Conservation (phyloP, 2,888 invertebrate species). For the Phaonia tiefii region DNA sequence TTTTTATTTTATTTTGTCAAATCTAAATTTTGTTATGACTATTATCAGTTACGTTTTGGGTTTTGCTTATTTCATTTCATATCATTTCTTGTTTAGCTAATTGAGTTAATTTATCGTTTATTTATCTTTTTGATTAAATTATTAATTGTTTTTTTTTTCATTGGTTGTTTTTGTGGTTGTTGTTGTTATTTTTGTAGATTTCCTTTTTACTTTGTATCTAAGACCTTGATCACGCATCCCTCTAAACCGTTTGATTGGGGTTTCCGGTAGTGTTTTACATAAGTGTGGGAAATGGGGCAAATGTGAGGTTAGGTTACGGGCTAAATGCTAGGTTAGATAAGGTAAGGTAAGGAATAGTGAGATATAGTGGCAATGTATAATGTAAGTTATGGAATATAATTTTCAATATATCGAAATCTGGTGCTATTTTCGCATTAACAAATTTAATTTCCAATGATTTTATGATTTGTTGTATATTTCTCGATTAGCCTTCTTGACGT, state of each 20-base stretch:
- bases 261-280: conserved; percentile 55
- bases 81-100: conserved; percentile 23
- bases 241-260: conserved; percentile 76
- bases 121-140: not conserved
- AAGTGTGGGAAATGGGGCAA: conserved; percentile 47
- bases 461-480: not conserved
- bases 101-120: not conserved
- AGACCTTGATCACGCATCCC: conserved; percentile 79
- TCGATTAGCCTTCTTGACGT: not conserved
- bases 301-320: not conserved
- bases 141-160: conserved; percentile 31
- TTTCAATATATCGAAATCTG: too few species aligned
- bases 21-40: too few species aligned
- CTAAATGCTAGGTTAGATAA: too few species aligned
- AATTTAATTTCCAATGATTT: conserved; percentile 8
- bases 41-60: not conserved
- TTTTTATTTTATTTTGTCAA: too few species aligned
- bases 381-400: too few species aligned
- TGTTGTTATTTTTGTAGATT: too few species aligned
- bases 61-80: conserved; percentile 13
- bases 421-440: conserved; percentile 23
- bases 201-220: conserved; percentile 29
- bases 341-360: conserved; percentile 48
- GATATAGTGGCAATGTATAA: conserved; percentile 29
- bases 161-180: not conserved